Evolutionary conservation across 1,140 invertebrate species (phyloP), one percentile per base, ranked within the genome.

Genomic region (Drosophila arizonae): DNA sequence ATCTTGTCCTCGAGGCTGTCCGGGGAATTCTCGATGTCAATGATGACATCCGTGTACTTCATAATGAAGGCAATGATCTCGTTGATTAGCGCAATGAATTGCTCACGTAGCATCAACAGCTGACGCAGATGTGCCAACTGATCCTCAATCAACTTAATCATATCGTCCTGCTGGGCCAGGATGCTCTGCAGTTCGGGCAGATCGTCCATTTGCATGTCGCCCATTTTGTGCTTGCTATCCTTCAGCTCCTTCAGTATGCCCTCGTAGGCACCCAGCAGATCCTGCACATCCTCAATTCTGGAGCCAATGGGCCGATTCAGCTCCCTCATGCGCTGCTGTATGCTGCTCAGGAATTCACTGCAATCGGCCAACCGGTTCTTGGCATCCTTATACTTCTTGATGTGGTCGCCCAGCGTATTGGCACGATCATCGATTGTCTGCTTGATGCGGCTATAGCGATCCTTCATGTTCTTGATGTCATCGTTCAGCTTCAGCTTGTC

Each of bases 1-100:
- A 99, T 96, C 90, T 98, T 98, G 39, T 97, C 96, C 89, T 97
- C 95, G 4, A 96, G 94, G 0, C 96, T 94, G 43, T 95, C 94
- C 33, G 95, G 95, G 1, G 95, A 94, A 82, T 95, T 96, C 86
- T 98, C 96, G 72, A 98, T 96, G 70, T 97, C 96, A 15, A 95
- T 93, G 1, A 98, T 95, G 9, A 98, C 94, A 86, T 97, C 95
- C 0, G 96, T 96, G 86, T 97, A 97, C 85, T 97, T 97, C 24
- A 95, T 94, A 28, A 98, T 96, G 73, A 98, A 97, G 6, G 95
- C 95, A 80, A 95, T 95, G 51, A 98, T 97, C 91, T 98, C 97
- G 46, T 95, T 95, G 26, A 98, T 95, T 6, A 98, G 91, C 1
- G 95, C 94, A 50, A 97, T 94, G 88, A 96, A 98, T 79, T 98